These are phyloP conservation scores for Spizaetus ornatus DNA, from an alignment of 2,113 vertebrate species.

Conservation along the genomic window DNA sequence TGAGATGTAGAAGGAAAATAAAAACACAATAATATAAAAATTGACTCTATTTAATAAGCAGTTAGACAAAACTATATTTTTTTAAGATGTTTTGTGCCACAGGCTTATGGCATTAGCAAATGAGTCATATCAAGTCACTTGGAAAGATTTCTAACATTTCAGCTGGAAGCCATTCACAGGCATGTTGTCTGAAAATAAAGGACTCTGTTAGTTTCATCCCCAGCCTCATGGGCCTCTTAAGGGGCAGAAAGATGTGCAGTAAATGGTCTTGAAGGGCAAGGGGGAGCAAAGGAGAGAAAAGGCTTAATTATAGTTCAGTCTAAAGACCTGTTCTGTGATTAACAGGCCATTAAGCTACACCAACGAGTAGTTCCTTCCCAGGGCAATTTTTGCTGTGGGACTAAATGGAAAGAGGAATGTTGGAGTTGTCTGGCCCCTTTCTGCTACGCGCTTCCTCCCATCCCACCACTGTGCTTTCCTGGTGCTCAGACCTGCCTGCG, in stretches of 20 bases:
- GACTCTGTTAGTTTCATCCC: not conserved
- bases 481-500: not conserved
- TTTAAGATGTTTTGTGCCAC: conserved; percentile 39
- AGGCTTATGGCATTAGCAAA: conserved; percentile 40
- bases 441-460: not conserved
- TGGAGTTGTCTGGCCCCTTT: not conserved
- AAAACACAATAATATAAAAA: conserved; percentile 50
- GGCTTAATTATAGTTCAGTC: not conserved
- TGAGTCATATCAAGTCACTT: conserved; percentile 28
- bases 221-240: not conserved
- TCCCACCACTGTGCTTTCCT: not conserved
- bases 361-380: not conserved
- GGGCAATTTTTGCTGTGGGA: not conserved
- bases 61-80: conserved; percentile 50
- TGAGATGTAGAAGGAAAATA: conserved; percentile 44
- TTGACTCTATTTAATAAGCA: conserved; percentile 46
- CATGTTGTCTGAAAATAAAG: not conserved
- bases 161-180: conserved; percentile 8
- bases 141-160: conserved; percentile 16
- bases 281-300: not conserved
- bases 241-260: not conserved
- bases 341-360: not conserved
- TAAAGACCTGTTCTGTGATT: not conserved
- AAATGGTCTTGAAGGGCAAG: not conserved
- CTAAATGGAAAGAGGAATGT: not conserved